Base-by-base conservation (phyloP, 2,113 vertebrate genomes). In the Trichechus manatus region DNA sequence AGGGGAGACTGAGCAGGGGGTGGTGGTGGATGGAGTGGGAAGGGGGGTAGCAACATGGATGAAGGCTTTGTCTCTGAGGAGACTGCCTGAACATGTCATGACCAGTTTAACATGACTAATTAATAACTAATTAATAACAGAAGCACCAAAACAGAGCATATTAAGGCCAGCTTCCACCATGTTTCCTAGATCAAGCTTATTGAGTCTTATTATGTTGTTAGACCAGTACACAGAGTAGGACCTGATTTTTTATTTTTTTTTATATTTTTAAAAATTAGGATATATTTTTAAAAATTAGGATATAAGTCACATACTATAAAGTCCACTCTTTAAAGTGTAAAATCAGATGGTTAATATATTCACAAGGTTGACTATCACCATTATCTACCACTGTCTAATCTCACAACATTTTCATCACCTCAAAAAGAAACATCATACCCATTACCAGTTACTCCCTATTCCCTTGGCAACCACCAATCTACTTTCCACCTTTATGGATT, bases 31-130 rank as follows among this genome's bases (percentile, higher is more conserved):
- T 72, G n/a, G 19, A 72, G 11, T 7, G 9, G 33, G 33, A 33
- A 7, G 17, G 23, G 4, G 1, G 4, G 4, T 63, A 63, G 84
- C 8, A n/a, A 85, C 11, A 31, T 85, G 23, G 42, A 84, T 63
- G 47, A 29, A 80, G 66, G 13, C 31, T 97, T 84, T 63, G 47
- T 85, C 85, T 86, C 79, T 36, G 39, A 79, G 68, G n/a, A 92
- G 14, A 50, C 27, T 4, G 0, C 27, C 53, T 87, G n/a, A 74
- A 70, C n/a, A 85, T 25, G 89, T 14, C 42, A 53, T 36, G n/a
- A 29, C 3, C 59, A 79, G 27, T 29, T 50, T 42, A 42, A 63
- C 70, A 53, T 3, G 14, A 33, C 33, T 75, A 33, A 91, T 44
- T 39, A 94, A 78, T 36, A 70, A 66, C 39, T 75, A 33, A 91